Evolutionary conservation across 2,797 vertebrate species (phyloP).

Genomic region (Bucorvus abyssinicus): DNA sequence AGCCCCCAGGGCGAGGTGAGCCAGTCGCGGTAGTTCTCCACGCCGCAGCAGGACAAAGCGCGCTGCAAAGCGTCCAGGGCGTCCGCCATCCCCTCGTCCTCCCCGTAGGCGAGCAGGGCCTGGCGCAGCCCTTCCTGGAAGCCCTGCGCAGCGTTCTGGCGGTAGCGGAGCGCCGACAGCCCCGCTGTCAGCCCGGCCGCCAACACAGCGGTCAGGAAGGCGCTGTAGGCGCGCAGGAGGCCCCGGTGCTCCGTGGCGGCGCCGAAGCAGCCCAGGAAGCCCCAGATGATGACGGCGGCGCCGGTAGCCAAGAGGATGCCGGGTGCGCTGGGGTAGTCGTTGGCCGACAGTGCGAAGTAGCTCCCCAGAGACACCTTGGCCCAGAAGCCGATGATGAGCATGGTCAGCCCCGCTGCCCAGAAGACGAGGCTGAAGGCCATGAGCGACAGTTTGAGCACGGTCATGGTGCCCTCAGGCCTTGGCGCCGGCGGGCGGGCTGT

Average conservation of each 20-base stretch:
- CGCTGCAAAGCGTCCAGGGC: constrained; percentile 86
- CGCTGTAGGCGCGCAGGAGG: constrained; percentile 83
- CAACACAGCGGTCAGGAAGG: constrained; percentile 83
- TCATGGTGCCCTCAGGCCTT: constrained; percentile 69
- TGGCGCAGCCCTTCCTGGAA: constrained; percentile 83
- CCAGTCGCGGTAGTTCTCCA: constrained; percentile 88
- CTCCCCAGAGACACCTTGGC: constrained; percentile 82
- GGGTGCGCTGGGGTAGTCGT: constrained; percentile 82
- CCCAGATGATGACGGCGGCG: constrained; percentile 82
- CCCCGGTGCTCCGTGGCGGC: constrained; percentile 85
- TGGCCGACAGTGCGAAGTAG: constrained; percentile 85
- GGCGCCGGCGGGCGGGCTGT: too few species aligned
- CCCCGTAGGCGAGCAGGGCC: constrained; percentile 81
- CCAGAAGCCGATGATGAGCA: constrained; percentile 88
- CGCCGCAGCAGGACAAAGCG: constrained; percentile 85
- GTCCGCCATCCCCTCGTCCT: constrained; percentile 83
- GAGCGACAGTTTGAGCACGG: constrained; percentile 84
- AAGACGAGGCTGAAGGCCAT: constrained; percentile 89
- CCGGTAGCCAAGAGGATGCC: constrained; percentile 83
- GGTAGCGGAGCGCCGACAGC: constrained; percentile 86
- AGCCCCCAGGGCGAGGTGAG: constrained; percentile 82
- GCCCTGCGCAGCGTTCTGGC: constrained; percentile 82
- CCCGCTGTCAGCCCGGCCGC: constrained; percentile 80
- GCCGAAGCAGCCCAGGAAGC: constrained; percentile 87
- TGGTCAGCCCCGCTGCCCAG: constrained; percentile 86